Evolutionary conservation across 35 echinoderm and acorn worm genomes (phyloP).

Genomic region (Diadema setosum): DNA sequence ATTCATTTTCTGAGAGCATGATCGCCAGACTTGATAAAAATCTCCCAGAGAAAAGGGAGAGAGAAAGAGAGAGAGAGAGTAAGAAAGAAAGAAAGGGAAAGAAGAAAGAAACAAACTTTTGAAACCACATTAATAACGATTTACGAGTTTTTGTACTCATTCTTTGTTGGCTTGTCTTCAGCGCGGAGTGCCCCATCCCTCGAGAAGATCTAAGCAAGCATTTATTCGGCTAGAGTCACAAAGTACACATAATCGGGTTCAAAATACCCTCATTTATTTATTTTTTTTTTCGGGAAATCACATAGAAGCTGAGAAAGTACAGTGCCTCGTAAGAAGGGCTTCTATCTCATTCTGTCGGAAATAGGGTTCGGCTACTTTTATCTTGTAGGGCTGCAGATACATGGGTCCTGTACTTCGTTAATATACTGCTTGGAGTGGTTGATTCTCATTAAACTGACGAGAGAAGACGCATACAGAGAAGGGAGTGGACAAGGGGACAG

Average conservation of each 20-base stretch:
- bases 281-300: not conserved
- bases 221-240: not conserved
- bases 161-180: no score
- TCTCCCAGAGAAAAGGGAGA: no score
- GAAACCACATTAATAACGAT: constrained; percentile 2
- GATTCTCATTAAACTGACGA: no score
- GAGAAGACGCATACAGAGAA: no score
- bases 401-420: no score
- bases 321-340: not conserved
- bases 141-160: not conserved
- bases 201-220: not conserved
- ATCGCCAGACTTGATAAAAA: no score
- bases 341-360: not conserved
- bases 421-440: no score
- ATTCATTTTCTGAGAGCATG: not conserved
- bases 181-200: not conserved
- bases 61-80: no score
- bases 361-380: not conserved
- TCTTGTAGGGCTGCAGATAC: not conserved
- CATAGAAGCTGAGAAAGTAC: not conserved
- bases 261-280: not conserved
- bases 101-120: not conserved
- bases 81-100: no score
- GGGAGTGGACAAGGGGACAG: no score
- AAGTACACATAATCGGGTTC: constrained; percentile 5